These are phyloP conservation scores for Tenthredo distinguenda DNA, from an alignment of 2,888 invertebrate genomes.

Conservation along the genomic window DNA sequence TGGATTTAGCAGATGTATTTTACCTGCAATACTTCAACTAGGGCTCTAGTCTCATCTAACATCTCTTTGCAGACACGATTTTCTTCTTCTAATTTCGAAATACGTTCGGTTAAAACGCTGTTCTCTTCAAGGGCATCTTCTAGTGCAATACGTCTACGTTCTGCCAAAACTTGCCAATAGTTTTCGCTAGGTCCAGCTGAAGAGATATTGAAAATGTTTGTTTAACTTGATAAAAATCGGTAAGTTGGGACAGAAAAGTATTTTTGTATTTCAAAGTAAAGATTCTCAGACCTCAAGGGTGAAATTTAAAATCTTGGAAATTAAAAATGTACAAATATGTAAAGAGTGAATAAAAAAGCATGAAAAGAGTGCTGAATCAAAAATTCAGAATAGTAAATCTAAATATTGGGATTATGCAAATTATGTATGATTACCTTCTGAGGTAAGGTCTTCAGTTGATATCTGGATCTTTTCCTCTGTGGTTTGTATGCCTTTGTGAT, in stretches of 20 bases:
- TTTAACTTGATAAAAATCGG: background rate
- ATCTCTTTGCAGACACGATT: slow-evolving; percentile 85
- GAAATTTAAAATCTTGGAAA: background rate
- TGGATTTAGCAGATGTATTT: slow-evolving; percentile 52
- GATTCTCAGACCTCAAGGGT: background rate
- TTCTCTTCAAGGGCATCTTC: slow-evolving; percentile 88
- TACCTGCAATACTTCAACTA: slow-evolving; percentile 89
- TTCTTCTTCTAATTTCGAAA: slow-evolving; percentile 83
- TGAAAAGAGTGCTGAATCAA: background rate
- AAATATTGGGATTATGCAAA: background rate
- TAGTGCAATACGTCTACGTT: slow-evolving; percentile 86
- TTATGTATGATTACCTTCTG: slow-evolving; percentile 77
- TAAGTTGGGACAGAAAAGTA: background rate
- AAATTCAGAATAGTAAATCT: background rate
- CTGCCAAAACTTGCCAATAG: slow-evolving; percentile 89
- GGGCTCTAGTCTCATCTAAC: slow-evolving; percentile 86
- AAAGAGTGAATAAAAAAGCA: background rate
- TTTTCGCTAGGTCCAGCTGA: slow-evolving; percentile 84
- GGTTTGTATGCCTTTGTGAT: slow-evolving; percentile 83
- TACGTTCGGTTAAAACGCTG: slow-evolving; percentile 79
- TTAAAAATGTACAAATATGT: background rate
- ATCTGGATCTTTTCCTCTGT: slow-evolving; percentile 79
- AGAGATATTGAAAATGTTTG: slow-evolving; percentile 40
- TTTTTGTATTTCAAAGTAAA: background rate
- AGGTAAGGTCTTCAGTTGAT: slow-evolving; percentile 85